phyloP scores from a whole-genome alignment of 2,113 vertebrate species.

The Origma solitaria region DNA sequence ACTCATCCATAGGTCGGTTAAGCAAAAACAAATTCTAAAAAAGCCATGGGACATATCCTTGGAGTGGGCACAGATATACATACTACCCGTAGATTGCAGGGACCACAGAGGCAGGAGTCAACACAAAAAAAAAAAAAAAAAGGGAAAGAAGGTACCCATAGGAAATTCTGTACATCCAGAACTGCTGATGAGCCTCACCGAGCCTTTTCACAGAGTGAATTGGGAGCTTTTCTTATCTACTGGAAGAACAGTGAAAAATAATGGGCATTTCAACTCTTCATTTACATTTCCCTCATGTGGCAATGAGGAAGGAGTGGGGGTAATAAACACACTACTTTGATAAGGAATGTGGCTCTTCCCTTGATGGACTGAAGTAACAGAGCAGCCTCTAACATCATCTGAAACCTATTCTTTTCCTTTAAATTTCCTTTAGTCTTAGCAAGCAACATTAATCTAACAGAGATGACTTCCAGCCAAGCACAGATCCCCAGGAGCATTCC shows the following conservation, averaged over 20 bases:
- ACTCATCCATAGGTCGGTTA: not conserved
- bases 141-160: not conserved
- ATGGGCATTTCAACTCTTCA: not conserved
- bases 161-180: not conserved
- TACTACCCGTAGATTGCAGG: not conserved
- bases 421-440: not conserved
- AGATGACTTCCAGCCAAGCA: not conserved
- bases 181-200: not conserved
- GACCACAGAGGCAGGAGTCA: not conserved
- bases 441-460: conserved; percentile 10
- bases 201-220: not conserved
- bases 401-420: not conserved
- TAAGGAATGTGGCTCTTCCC: not conserved
- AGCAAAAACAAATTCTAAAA: not conserved
- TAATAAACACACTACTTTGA: not conserved
- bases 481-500: not conserved
- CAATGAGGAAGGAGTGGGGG: not conserved
- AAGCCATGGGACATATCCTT: not conserved
- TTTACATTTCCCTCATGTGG: not conserved
- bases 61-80: not conserved
- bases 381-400: not conserved
- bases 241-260: not conserved
- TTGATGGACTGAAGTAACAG: not conserved
- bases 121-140: not conserved
- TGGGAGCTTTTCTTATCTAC: not conserved